phyloP scores from a whole-genome alignment of 2,888 invertebrate species.

The Glaucopsyche alexis region DNA sequence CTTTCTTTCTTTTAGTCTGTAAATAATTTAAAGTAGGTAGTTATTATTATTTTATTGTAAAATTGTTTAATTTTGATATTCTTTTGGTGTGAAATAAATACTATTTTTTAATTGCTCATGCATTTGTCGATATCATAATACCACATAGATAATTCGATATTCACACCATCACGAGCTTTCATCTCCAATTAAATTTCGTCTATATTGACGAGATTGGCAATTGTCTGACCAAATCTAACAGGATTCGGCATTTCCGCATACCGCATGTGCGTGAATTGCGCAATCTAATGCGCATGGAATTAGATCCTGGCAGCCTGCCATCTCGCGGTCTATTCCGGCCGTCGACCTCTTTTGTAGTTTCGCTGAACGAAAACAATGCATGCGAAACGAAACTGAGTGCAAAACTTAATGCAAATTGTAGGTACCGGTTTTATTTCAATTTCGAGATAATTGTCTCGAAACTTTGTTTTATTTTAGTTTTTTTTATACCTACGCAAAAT shows the following conservation, averaged over 20 bases:
- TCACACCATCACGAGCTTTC: background rate
- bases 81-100: too few species aligned
- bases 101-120: too few species aligned
- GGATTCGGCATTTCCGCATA: conserved; percentile 44
- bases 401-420: conserved; percentile 28
- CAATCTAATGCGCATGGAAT: conserved; percentile 57
- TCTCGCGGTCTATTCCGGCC: conserved; percentile 57
- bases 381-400: conserved; percentile 42
- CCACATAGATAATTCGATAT: background rate
- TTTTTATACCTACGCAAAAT: background rate
- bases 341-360: conserved; percentile 54
- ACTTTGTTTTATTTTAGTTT: background rate
- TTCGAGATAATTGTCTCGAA: conserved; percentile 3
- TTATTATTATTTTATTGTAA: too few species aligned
- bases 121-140: too few species aligned
- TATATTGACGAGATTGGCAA: conserved; percentile 8
- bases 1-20: too few species aligned
- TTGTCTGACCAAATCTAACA: conserved; percentile 26
- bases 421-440: conserved; percentile 24
- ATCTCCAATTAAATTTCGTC: background rate
- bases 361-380: conserved; percentile 55
- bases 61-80: too few species aligned
- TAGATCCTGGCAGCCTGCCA: conserved; percentile 59
- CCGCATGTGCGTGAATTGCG: conserved; percentile 46
- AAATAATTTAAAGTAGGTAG: too few species aligned